Conservation (phyloP, 92 coral and sea anemone genomes). For the Palythoa heliodiscus region DNA sequence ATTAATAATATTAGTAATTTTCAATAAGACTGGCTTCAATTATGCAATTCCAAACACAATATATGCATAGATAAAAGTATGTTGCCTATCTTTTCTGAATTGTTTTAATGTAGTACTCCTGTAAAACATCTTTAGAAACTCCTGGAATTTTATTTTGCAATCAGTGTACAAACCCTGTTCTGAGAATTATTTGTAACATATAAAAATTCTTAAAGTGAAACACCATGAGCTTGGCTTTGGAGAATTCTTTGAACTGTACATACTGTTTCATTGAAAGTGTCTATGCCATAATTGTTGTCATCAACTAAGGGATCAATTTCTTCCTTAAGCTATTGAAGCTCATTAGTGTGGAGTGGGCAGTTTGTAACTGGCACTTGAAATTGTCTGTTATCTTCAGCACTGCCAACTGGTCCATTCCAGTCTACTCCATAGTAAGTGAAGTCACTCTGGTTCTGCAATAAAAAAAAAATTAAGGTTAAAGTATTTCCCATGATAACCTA, state of each 20-base stretch:
- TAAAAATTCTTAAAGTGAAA: constrained; percentile 42
- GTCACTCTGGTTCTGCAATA: constrained; percentile 54
- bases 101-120: neutral
- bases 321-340: constrained; percentile 60
- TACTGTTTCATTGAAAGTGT: constrained; percentile 59
- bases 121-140: neutral
- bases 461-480: constrained; percentile 39
- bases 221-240: constrained; percentile 48
- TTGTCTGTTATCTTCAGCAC: constrained; percentile 44
- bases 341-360: constrained; percentile 53
- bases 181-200: constrained; percentile 24
- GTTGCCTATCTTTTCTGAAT: neutral
- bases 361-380: constrained; percentile 55
- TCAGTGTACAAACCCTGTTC: neutral
- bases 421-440: constrained; percentile 60
- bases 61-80: neutral
- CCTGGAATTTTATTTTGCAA: neutral
- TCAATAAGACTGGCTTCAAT: constrained; percentile 13
- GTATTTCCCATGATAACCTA: constrained; percentile 33
- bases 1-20: neutral
- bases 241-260: constrained; percentile 55
- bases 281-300: constrained; percentile 64
- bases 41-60: neutral
- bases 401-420: constrained; percentile 68
- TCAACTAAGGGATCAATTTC: constrained; percentile 60